A percentile compares a stretch with the other conserved stretches of the same genome.
phyloP scores from a whole-genome alignment of 2,888 invertebrate genomes.

The Craniophora ligustri region DNA sequence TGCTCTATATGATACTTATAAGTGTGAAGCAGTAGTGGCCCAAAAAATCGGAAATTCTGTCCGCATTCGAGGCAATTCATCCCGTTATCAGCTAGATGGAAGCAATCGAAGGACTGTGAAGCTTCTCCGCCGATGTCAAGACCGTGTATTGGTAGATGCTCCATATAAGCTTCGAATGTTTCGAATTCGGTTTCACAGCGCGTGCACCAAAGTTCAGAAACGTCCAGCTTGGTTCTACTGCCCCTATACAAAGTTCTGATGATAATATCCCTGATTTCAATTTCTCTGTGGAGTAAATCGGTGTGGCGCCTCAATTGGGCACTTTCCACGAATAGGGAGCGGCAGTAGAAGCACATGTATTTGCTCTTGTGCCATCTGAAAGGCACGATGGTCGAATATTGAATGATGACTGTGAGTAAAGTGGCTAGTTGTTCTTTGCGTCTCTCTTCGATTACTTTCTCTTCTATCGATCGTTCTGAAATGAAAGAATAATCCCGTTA shows the following conservation, averaged over 20 bases:
- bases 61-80: constrained; percentile 69
- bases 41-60: constrained; percentile 67
- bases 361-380: constrained; percentile 52
- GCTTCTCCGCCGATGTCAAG: constrained; percentile 47
- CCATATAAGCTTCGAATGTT: constrained; percentile 59
- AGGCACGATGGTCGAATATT: constrained; percentile 52
- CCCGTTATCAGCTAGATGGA: constrained; percentile 62
- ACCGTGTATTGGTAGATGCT: constrained; percentile 59
- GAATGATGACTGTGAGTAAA: constrained; percentile 42
- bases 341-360: constrained; percentile 57
- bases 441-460: constrained; percentile 32
- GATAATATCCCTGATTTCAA: constrained; percentile 54
- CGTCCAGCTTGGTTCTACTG: constrained; percentile 63
- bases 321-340: constrained; percentile 31
- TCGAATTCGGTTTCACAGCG: constrained; percentile 53
- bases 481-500: constrained; percentile 48
- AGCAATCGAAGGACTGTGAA: constrained; percentile 54
- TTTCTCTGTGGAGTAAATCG: constrained; percentile 55
- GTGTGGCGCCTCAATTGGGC: constrained; percentile 54
- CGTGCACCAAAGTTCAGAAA: constrained; percentile 63
- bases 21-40: constrained; percentile 63
- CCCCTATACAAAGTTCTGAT: constrained; percentile 41
- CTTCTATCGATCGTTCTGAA: constrained; percentile 34
- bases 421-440: constrained; percentile 42
- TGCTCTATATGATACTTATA: constrained; percentile 58